These are phyloP conservation scores for Tetramorium parvispinum DNA, from an alignment of 1,140 invertebrate genomes.

Conservation along the genomic window DNA sequence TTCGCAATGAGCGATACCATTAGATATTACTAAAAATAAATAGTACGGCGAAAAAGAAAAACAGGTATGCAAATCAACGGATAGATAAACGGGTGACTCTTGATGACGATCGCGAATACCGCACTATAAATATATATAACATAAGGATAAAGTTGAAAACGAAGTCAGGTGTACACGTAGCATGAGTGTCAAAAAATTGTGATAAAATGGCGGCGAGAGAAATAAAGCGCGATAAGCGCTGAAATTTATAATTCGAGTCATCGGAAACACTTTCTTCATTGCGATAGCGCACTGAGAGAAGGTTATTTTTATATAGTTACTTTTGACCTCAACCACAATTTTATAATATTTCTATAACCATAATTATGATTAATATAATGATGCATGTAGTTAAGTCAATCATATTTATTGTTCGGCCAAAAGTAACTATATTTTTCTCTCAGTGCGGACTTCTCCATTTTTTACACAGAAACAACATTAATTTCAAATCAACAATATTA, in stretches of 20 bases:
- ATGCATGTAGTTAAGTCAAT: too few species aligned
- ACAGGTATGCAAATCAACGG: constrained; percentile 45
- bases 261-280: not conserved
- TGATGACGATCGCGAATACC: constrained; percentile 17
- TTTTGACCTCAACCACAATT: too few species aligned
- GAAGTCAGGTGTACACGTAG: not conserved
- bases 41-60: constrained; percentile 31
- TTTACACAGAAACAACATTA: too few species aligned
- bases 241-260: not conserved
- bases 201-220: not conserved
- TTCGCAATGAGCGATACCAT: constrained; percentile 29
- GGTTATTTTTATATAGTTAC: too few species aligned
- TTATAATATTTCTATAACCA: too few species aligned
- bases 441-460: too few species aligned
- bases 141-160: not conserved
- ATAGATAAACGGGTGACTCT: constrained; percentile 44
- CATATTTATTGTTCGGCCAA: too few species aligned
- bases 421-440: too few species aligned
- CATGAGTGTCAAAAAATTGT: not conserved
- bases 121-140: not conserved
- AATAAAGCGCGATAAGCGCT: not conserved
- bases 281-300: not conserved
- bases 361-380: too few species aligned
- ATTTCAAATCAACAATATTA: too few species aligned
- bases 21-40: constrained; percentile 54